phyloP scores from a whole-genome alignment of 2,113 vertebrate species.

The Philantomba maxwellii region DNA sequence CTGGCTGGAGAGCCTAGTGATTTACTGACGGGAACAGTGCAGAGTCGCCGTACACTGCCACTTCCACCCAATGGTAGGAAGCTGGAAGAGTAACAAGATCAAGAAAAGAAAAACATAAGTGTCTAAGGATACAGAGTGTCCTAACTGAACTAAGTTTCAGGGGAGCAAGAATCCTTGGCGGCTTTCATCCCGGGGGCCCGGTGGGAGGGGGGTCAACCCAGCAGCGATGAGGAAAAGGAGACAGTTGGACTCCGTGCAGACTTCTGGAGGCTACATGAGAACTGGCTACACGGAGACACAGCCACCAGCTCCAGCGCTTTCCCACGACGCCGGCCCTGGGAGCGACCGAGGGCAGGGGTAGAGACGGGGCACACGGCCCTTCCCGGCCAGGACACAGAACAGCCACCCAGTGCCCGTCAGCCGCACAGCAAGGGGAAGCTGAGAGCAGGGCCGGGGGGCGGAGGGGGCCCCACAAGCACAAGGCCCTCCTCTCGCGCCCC shows the following conservation, averaged over 20 bases:
- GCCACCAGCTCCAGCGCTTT: not conserved
- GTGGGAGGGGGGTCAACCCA: not conserved
- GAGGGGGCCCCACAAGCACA: not conserved
- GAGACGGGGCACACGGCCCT: not conserved
- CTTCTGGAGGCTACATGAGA: not conserved
- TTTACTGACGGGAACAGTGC: not conserved
- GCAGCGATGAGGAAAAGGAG: not conserved
- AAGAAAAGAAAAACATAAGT: not conserved
- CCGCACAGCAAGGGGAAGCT: not conserved
- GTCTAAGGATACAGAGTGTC: not conserved
- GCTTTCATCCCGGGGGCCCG: not conserved
- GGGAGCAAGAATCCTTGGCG: not conserved
- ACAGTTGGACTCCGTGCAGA: not conserved
- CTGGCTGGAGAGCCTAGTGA: not conserved
- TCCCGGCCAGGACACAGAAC: rapidly evolving
- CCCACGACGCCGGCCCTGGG: not conserved
- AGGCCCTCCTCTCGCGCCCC: not conserved
- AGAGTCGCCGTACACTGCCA: not conserved
- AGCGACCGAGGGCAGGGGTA: not conserved
- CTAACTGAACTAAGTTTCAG: not conserved
- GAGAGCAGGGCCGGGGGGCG: not conserved
- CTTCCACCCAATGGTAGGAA: not conserved
- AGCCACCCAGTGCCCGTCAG: rapidly evolving
- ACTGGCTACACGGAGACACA: not conserved
- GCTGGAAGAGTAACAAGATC: not conserved